phyloP scores from a whole-genome alignment of 2,113 vertebrate genomes.

The Lophochroa leadbeateri region DNA sequence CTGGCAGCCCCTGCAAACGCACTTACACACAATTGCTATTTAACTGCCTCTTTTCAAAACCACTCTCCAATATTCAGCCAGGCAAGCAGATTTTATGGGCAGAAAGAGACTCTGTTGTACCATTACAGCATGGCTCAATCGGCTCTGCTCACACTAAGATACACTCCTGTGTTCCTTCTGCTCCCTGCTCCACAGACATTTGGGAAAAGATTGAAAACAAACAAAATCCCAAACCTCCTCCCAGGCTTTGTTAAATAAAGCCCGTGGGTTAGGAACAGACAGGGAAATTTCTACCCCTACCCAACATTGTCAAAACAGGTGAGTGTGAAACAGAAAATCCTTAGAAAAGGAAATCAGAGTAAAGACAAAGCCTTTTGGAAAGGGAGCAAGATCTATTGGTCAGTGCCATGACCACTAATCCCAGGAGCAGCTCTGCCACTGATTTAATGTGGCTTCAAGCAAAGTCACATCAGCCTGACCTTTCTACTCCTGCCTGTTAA shows the following conservation, averaged over 20 bases:
- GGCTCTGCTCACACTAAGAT: not conserved
- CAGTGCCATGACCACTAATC: not conserved
- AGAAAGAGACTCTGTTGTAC: not conserved
- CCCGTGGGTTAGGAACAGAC: accelerated
- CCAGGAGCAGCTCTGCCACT: not conserved
- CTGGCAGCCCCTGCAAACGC: not conserved
- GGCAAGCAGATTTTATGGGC: not conserved
- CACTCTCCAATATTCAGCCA: not conserved
- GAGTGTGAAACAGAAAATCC: not conserved
- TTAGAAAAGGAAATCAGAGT: not conserved
- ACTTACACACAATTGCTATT: not conserved
- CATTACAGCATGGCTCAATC: not conserved
- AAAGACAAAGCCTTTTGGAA: not conserved
- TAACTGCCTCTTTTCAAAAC: not conserved
- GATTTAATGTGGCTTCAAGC: not conserved
- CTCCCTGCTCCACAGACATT: not conserved
- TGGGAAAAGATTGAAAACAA: not conserved
- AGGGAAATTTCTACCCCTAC: not conserved
- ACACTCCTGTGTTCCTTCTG: not conserved
- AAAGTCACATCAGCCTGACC: not conserved
- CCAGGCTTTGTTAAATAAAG: not conserved
- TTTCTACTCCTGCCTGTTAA: not conserved
- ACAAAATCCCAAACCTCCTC: not conserved
- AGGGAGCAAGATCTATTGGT: not conserved
- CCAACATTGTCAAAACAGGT: not conserved